Evolutionary conservation across 2,888 invertebrate genomes (phyloP), one percentile per base, ranked within the genome.

Genomic region (Pyrrhosoma nymphula): DNA sequence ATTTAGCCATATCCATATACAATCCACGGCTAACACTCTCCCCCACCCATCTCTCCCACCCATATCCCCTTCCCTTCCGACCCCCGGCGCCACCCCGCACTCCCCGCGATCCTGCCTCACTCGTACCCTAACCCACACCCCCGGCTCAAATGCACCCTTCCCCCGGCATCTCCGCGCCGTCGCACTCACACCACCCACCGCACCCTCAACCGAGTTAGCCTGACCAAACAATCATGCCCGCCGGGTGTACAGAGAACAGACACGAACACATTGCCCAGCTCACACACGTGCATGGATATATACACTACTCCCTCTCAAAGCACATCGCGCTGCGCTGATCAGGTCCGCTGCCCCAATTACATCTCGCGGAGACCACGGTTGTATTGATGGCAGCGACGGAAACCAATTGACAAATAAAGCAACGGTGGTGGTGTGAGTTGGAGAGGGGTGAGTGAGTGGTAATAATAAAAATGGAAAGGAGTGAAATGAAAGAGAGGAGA

Each of bases 361-460:
- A 82, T 82, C 82, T 30, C 82, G 69, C 60, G 82, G 82, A 82
- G 82, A 82, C 35, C 82, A 35, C 82, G 30, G 82, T 30, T 35
- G 82, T 82, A 82, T 82, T 82, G 82, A 82, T 82, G 82, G 82
- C 82, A 82, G 82, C 82, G 30, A 16, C 82, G 82, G 30, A 82
- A 82, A 82, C 82, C 82, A 82, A 82, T 82, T 82, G 82, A 82
- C 82, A 82, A 82, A 82, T 82, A 82, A 82, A 82, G 82, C 82
- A 82, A 35, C 30, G 82, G 82, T 35, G 30, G 16, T 82, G 82
- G 16, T 30, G 82, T 16, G 82, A n/a, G 23, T 4, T 14, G 35
- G 82, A 82, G 82, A n/a, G n/a, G n/a, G 12, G 69, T n/a, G 69
- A 69, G n/a, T 6, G 82, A n/a, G 16, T 35, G 82, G 35, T n/a